Evolutionary conservation across 2,797 vertebrate species (phyloP).

Genomic region (Protonibea diacanthus): DNA sequence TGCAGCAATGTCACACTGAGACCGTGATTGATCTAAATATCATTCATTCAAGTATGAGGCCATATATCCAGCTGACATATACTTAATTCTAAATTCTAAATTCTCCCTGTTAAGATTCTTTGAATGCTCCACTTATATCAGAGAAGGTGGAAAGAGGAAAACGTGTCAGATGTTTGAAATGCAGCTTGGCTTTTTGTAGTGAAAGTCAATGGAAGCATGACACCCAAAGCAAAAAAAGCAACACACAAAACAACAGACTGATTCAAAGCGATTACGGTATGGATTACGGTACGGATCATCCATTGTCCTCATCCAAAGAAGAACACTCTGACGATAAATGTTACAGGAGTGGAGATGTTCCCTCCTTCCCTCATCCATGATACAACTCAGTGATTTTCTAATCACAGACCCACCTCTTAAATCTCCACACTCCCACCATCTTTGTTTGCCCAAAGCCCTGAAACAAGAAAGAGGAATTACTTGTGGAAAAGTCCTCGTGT

Average conservation of each 20-base stretch:
- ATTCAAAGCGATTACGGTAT: not conserved
- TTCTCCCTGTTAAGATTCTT: not conserved
- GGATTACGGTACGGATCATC: no score
- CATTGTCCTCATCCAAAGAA: not conserved
- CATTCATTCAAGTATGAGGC: not conserved
- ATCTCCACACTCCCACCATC: not conserved
- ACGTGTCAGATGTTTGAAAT: not conserved
- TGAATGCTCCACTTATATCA: not conserved
- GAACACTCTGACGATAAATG: not conserved
- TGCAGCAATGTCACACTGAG: not conserved
- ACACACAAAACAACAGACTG: not conserved
- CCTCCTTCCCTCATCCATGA: not conserved
- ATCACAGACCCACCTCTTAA: slow-evolving; percentile 19
- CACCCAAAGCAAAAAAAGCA: not conserved
- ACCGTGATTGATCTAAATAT: not conserved
- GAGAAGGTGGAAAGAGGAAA: not conserved
- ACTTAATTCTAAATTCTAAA: no score
- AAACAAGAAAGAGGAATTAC: slow-evolving; percentile 40
- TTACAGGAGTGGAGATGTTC: not conserved
- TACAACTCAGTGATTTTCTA: slow-evolving; percentile 22
- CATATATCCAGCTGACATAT: no score
- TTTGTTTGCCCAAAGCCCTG: slow-evolving; percentile 8
- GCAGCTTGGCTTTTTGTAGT: not conserved
- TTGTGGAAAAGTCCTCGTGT: slow-evolving; percentile 31
- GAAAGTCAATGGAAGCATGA: not conserved